Conservation (phyloP, 2,888 invertebrate species). For the Apocheima hispidaria region DNA sequence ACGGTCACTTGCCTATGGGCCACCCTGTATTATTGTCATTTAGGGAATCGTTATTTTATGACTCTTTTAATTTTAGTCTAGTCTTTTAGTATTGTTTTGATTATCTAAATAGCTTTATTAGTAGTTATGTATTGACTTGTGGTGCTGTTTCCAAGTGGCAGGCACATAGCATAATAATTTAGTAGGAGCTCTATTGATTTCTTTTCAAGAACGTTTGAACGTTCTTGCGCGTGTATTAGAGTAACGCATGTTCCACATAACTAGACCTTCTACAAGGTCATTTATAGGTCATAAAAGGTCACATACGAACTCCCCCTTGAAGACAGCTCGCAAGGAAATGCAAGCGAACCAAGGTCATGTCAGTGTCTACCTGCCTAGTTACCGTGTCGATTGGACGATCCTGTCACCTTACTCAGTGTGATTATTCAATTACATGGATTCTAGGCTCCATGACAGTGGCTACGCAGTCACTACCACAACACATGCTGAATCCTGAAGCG, state of each 20-base stretch:
- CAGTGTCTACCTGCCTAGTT: conserved; percentile 1
- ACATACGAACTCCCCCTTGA: neutral
- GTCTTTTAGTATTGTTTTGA: neutral
- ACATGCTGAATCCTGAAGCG: conserved; percentile 4
- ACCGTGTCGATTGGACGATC: conserved; percentile 30
- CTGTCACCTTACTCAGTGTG: conserved; percentile 16
- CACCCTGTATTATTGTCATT: neutral
- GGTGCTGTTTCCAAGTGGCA: neutral
- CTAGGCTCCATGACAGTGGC: conserved; percentile 26
- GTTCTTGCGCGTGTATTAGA: neutral
- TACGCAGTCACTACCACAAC: conserved; percentile 16
- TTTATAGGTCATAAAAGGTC: conserved; percentile 11
- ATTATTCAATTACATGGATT: conserved; percentile 42
- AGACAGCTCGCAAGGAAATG: conserved; percentile 22
- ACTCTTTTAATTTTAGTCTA: neutral
- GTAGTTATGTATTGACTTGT: neutral
- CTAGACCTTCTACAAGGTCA: conserved; percentile 17
- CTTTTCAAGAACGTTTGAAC: conserved; percentile 1
- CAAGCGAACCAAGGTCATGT: conserved; percentile 16
- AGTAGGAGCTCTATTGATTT: conserved; percentile 3
- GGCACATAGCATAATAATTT: neutral
- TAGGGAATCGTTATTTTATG: neutral
- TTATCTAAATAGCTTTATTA: neutral
- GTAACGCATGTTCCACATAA: neutral
- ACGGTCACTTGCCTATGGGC: too few relatives aligned